Evolutionary conservation across 2,113 vertebrate species (phyloP), one percentile per base, ranked within the genome.

Genomic region (Mesitornis unicolor): DNA sequence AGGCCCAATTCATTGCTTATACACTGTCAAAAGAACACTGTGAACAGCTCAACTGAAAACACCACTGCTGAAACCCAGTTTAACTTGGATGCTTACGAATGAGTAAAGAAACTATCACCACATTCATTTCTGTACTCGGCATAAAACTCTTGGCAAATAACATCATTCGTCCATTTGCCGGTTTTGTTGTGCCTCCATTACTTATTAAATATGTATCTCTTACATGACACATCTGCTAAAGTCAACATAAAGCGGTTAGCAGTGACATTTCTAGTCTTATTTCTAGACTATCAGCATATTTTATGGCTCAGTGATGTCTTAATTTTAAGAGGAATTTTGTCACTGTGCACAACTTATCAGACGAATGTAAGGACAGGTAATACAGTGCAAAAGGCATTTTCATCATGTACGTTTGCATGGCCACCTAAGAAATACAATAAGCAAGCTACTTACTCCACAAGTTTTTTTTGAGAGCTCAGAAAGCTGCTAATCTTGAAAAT

Each of bases 371-470:
- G 20, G 17, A 68, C 2, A 84, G 15, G 26, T 2, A 51, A 69
- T 1, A 5, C 4, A 47, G 47, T 2, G 17, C 35, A 50, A 43
- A 5, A 57, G 25, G 33, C 35, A 38, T 3, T 1, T 48, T 40
- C 74, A 56, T 0, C 45, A 26, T 1, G 3, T 18, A 19, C 26
- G 8, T 20, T 24, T 51, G 9, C 9, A 4, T 6, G 77, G 47
- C 28, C 51, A 56, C 0, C 0, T n/a, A 40, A 63, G 38, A 80
- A 81, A 61, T 8, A 60, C 10, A 68, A 8, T 6, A 29, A 80
- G 10, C 42, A 84, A 71, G 29, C 29, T 63, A 28, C 38, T 59
- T 24, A 53, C 74, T 61, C 65, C 31, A 18, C 10, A 28, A 26
- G 11, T 70, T 42, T 35, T 40, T 18, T 31, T 47, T 38, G 20